These are phyloP conservation scores for Podarcis cretensis DNA, from an alignment of 2,113 vertebrate genomes.

Conservation along the genomic window DNA sequence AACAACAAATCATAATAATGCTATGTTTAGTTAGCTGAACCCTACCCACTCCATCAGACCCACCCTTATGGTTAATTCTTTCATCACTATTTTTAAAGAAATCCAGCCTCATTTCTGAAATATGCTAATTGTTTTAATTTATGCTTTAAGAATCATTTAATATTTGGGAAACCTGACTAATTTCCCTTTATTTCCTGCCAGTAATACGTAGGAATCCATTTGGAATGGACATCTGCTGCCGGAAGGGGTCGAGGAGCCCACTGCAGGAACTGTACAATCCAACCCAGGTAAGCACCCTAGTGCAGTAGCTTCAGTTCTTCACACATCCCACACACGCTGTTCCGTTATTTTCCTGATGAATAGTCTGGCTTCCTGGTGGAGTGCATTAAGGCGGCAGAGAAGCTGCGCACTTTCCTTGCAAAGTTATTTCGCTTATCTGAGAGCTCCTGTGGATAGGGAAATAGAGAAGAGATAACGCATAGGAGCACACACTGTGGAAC, in stretches of 20 bases:
- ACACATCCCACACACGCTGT: not conserved
- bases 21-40: no score
- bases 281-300: constrained; percentile 85
- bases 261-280: constrained; percentile 96
- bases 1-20: no score
- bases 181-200: constrained; percentile 74
- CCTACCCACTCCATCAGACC: not conserved
- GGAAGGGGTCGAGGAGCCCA: constrained; percentile 92
- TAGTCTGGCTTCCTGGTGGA: not conserved
- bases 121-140: not conserved
- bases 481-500: not conserved
- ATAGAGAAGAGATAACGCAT: not conserved
- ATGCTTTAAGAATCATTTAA: not conserved
- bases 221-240: constrained; percentile 90
- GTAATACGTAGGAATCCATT: constrained; percentile 95
- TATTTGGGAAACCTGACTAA: constrained; percentile 43
- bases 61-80: not conserved
- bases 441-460: not conserved
- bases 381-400: not conserved
- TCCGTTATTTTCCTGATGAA: not conserved
- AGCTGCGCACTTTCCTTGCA: not conserved
- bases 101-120: not conserved
- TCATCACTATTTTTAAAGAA: not conserved
- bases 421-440: not conserved
- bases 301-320: not conserved